These are phyloP conservation scores for Macroglossus sobrinus DNA, from an alignment of 2,113 vertebrate genomes.

Conservation along the genomic window DNA sequence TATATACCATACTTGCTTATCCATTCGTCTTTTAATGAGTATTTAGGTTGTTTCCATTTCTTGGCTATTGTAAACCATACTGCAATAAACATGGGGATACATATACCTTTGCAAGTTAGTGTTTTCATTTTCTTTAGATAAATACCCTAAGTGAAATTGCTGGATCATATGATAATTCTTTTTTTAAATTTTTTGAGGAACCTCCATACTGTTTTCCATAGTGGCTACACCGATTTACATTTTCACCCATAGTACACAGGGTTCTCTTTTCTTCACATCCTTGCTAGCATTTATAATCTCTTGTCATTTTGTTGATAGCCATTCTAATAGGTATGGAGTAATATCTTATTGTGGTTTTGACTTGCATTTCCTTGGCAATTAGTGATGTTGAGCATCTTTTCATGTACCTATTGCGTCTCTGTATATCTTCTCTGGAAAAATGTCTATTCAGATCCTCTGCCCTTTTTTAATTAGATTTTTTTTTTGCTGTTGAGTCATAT, in stretches of 20 bases:
- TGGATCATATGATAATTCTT: background rate
- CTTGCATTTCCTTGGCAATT: no score
- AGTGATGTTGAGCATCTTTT: no score
- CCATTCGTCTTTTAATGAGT: background rate
- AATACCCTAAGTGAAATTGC: background rate
- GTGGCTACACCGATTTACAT: background rate
- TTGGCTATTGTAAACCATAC: background rate
- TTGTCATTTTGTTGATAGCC: background rate
- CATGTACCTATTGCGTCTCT: no score
- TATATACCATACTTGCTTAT: background rate
- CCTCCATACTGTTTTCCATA: background rate
- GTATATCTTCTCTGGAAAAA: no score
- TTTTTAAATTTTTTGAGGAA: background rate
- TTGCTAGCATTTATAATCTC: background rate
- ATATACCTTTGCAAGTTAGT: background rate
- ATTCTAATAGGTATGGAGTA: background rate
- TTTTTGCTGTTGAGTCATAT: background rate
- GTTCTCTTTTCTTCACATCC: no score
- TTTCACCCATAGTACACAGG: background rate
- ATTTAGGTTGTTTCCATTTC: background rate
- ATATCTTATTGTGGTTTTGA: no score
- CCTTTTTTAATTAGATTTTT: background rate
- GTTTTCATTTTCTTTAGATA: background rate
- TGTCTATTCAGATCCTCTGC: background rate
- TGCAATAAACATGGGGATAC: background rate